Evolutionary conservation across 2,888 invertebrate genomes (phyloP).

Genomic region (Hetaerina titia): DNA sequence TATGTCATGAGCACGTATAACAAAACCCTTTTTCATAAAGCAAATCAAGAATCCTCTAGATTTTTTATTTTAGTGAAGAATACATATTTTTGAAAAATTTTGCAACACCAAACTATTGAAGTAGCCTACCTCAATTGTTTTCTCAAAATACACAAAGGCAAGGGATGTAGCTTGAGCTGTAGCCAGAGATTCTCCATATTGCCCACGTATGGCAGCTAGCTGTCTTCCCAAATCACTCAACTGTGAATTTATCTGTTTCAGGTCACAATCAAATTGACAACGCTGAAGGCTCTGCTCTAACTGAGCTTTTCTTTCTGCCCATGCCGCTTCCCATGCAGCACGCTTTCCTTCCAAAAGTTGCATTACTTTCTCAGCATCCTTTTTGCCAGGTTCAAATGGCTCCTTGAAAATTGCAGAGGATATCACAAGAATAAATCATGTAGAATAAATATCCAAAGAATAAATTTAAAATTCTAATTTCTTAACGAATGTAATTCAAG

Average conservation of each 20-base stretch:
- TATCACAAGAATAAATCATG: neutral
- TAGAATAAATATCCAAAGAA: neutral
- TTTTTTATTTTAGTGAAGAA: too few species aligned
- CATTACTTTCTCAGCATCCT: slow-evolving; percentile 85
- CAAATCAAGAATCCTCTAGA: too few species aligned
- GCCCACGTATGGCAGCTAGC: slow-evolving; percentile 82
- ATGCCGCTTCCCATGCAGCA: slow-evolving; percentile 83
- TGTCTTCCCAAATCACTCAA: slow-evolving; percentile 84
- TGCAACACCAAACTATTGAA: slow-evolving; percentile 48
- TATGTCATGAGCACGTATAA: too few species aligned
- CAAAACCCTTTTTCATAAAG: too few species aligned
- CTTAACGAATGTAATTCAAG: neutral
- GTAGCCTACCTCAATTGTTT: slow-evolving; percentile 84
- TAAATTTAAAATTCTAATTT: neutral
- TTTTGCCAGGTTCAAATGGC: slow-evolving; percentile 82
- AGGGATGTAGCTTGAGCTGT: slow-evolving; percentile 85
- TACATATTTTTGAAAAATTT: neutral
- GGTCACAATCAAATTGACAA: slow-evolving; percentile 84
- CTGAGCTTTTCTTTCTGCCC: slow-evolving; percentile 80
- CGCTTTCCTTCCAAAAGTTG: slow-evolving; percentile 82
- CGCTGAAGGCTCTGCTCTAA: slow-evolving; percentile 83
- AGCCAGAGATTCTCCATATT: slow-evolving; percentile 86
- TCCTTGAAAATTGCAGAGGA: slow-evolving; percentile 77
- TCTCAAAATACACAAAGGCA: slow-evolving; percentile 88
- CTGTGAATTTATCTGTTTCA: slow-evolving; percentile 85